These are phyloP conservation scores for Erebia palarica DNA, from an alignment of 2,888 invertebrate genomes.

Conservation along the genomic window DNA sequence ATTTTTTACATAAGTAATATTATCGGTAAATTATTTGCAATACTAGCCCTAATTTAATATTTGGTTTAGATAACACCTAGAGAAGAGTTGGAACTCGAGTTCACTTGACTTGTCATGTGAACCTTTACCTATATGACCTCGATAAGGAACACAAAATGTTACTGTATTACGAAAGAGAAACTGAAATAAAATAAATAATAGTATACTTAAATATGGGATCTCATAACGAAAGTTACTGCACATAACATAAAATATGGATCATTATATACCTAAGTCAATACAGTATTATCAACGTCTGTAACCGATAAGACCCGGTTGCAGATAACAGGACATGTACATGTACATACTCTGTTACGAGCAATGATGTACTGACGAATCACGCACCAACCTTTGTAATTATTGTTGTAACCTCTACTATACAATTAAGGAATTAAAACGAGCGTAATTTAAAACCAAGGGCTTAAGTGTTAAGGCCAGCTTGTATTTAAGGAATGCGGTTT, in stretches of 20 bases:
- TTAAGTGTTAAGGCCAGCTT: conserved; percentile 54
- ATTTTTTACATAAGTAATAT: too few relatives aligned
- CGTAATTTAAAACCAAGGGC: conserved; percentile 20
- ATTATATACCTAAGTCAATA: conserved; percentile 3
- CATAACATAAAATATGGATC: neutral
- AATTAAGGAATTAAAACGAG: conserved; percentile 10
- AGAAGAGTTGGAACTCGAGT: too few relatives aligned
- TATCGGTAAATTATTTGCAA: too few relatives aligned
- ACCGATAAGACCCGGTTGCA: conserved; percentile 20
- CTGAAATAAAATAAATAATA: too few relatives aligned
- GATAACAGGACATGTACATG: conserved; percentile 11
- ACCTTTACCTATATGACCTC: too few relatives aligned
- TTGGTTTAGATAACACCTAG: too few relatives aligned
- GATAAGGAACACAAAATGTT: too few relatives aligned
- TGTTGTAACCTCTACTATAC: conserved; percentile 14
- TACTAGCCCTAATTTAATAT: too few relatives aligned
- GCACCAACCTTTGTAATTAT: conserved; percentile 10
- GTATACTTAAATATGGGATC: too few relatives aligned
- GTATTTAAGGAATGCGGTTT: conserved; percentile 56
- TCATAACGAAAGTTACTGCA: neutral
- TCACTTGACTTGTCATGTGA: too few relatives aligned
- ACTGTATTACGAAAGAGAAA: too few relatives aligned
- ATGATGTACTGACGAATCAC: conserved; percentile 8
- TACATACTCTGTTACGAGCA: neutral
- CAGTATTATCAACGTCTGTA: conserved; percentile 11